Evolutionary conservation across 2,888 invertebrate genomes (phyloP).

Genomic region (Stratiomys singularior): DNA sequence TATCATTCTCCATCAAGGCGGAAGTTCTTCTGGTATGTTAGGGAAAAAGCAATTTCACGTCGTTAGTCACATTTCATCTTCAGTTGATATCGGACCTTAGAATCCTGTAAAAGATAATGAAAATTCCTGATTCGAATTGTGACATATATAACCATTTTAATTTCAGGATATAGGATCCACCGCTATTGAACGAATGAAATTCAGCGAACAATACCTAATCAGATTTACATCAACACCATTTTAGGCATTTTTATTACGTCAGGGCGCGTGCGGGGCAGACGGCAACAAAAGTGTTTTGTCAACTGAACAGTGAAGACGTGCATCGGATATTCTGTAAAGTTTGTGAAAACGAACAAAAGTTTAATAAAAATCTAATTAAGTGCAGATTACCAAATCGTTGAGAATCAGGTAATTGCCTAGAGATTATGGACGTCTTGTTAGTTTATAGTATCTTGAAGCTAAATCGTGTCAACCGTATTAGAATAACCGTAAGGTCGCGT

Average conservation of each 20-base stretch:
- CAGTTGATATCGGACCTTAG: too few relatives aligned
- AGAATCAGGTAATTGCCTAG: constrained; percentile 34
- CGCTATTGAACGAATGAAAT: neutral
- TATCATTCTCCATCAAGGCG: too few relatives aligned
- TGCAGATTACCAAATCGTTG: neutral
- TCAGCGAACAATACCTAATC: neutral
- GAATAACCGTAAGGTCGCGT: neutral
- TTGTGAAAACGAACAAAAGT: neutral
- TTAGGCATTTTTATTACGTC: constrained; percentile 20
- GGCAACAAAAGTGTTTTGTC: constrained; percentile 42
- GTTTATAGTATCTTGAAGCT: neutral
- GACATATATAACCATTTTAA: too few relatives aligned
- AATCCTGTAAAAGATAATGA: too few relatives aligned
- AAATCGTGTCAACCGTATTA: neutral
- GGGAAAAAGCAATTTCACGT: too few relatives aligned
- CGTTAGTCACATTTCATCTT: too few relatives aligned
- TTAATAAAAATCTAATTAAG: constrained; percentile 22
- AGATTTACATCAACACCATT: neutral
- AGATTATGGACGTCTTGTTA: neutral
- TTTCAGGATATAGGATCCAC: too few relatives aligned
- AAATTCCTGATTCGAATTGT: too few relatives aligned
- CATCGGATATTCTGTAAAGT: neutral
- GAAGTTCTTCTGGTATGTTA: too few relatives aligned
- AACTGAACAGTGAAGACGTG: constrained; percentile 22
- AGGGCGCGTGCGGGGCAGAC: constrained; percentile 12